Conservation (phyloP, 2,888 invertebrate species). For the Cylindroiulus punctatus region DNA sequence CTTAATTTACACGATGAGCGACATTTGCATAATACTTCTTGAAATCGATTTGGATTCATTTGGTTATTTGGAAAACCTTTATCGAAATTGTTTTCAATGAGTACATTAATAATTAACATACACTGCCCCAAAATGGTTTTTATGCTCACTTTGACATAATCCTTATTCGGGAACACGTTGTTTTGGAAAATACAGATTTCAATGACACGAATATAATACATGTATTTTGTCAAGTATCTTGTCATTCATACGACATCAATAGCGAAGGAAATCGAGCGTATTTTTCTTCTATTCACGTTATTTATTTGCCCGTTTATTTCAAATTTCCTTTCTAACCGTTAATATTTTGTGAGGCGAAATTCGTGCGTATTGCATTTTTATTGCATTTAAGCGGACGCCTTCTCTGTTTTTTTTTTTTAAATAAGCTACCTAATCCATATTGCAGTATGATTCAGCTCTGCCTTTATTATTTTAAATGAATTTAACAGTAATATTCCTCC, state of each 20-base stretch:
- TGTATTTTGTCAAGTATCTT: background rate
- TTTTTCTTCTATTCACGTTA: background rate
- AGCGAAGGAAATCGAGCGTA: slow-evolving; percentile 15
- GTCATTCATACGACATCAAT: background rate
- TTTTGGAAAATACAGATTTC: background rate
- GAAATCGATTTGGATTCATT: background rate
- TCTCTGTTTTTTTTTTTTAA: background rate
- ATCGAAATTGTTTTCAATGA: background rate
- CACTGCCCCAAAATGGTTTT: background rate
- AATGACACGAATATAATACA: too few species aligned
- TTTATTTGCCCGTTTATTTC: background rate
- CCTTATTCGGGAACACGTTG: background rate
- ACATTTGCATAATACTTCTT: slow-evolving; percentile 36
- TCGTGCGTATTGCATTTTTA: background rate
- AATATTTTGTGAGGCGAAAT: background rate
- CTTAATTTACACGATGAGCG: background rate
- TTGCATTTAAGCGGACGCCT: background rate
- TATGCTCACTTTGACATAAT: slow-evolving; percentile 8
- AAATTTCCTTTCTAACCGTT: background rate
- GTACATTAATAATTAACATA: background rate
- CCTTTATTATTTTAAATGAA: background rate
- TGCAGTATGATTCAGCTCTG: background rate
- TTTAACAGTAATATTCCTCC: background rate
- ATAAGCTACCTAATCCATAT: background rate
- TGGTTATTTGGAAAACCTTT: background rate